These are phyloP conservation scores for Archips xylosteana DNA, from an alignment of 2,888 invertebrate genomes.

Conservation along the genomic window DNA sequence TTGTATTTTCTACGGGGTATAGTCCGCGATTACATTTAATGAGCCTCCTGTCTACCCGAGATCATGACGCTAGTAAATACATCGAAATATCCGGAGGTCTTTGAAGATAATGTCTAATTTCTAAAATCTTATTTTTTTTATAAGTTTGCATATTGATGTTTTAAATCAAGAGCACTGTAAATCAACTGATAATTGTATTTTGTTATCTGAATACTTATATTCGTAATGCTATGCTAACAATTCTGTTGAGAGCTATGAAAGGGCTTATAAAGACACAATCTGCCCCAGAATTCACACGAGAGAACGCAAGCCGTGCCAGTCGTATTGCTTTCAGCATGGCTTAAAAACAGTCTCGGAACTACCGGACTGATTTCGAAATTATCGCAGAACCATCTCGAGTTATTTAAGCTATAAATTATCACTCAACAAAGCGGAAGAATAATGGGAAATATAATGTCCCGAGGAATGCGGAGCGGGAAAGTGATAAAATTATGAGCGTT, in stretches of 20 bases:
- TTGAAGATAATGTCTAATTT: too few relatives aligned
- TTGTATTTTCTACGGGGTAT: too few relatives aligned
- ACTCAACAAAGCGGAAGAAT: constrained; percentile 42
- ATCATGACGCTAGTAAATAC: too few relatives aligned
- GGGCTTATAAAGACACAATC: background rate
- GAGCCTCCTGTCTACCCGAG: too few relatives aligned
- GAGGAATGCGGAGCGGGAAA: constrained; percentile 32
- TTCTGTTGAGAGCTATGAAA: background rate
- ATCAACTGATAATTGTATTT: too few relatives aligned
- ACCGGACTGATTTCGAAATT: constrained; percentile 42
- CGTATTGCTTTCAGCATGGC: background rate
- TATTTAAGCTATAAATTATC: constrained; percentile 41
- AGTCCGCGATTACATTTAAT: too few relatives aligned
- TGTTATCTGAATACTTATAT: too few relatives aligned
- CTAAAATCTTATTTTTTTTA: too few relatives aligned
- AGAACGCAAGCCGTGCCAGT: constrained; percentile 5
- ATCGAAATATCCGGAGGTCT: too few relatives aligned
- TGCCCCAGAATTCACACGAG: background rate
- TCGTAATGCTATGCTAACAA: background rate
- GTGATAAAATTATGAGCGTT: constrained; percentile 43
- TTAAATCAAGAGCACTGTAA: too few relatives aligned
- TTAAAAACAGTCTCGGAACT: constrained; percentile 28
- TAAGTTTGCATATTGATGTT: too few relatives aligned
- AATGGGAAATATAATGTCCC: constrained; percentile 42
- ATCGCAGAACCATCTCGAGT: constrained; percentile 41